phyloP scores from a whole-genome alignment of 2,113 vertebrate genomes.

The Epinephelus moara region DNA sequence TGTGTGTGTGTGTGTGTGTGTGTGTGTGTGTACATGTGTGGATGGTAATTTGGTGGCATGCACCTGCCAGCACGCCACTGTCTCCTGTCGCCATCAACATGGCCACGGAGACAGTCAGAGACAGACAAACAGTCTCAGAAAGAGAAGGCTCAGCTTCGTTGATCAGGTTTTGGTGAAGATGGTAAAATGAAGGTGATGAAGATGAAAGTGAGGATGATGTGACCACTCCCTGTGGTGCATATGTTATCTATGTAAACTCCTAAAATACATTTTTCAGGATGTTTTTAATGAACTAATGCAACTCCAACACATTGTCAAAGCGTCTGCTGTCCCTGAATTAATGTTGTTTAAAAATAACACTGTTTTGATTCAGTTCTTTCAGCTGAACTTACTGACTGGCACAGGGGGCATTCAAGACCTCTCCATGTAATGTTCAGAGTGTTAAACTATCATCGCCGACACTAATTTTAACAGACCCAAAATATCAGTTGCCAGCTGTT shows the following conservation, averaged over 20 bases:
- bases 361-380: background rate
- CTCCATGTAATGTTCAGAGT: background rate
- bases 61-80: slow-evolving; percentile 97
- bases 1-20: slow-evolving; percentile 56
- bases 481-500: background rate
- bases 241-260: background rate
- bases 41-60: slow-evolving; percentile 98
- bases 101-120: slow-evolving; percentile 84
- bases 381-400: background rate
- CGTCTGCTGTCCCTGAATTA: background rate
- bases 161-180: slow-evolving; percentile 35
- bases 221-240: slow-evolving; percentile 39
- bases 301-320: background rate
- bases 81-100: slow-evolving; percentile 90
- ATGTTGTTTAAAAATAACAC: background rate
- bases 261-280: background rate
- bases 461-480: background rate
- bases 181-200: slow-evolving; percentile 5
- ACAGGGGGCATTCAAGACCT: too few relatives aligned
- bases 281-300: background rate
- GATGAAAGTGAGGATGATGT: slow-evolving; percentile 12
- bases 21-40: slow-evolving; percentile 41
- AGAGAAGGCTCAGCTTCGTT: slow-evolving; percentile 24
- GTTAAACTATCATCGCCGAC: background rate
- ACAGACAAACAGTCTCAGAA: slow-evolving; percentile 54